Base-by-base conservation (phyloP, 1,140 invertebrate species). In the Mesaphorura yosii region DNA sequence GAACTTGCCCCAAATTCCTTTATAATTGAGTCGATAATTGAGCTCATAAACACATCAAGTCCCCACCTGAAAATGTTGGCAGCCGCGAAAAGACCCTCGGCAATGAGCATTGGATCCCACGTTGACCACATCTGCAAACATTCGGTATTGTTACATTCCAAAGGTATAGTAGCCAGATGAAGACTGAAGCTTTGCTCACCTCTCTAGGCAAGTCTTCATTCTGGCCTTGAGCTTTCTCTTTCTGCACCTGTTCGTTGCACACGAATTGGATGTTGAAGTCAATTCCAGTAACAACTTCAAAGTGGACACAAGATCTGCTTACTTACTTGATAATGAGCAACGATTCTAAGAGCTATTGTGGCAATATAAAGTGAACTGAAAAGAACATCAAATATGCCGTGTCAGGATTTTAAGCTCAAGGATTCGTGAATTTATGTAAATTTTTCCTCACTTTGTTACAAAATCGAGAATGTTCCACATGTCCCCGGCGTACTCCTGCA, bases 401-500 rank as follows among this genome's bases (percentile, higher is more conserved):
- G n/a, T n/a, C n/a, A n/a, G n/a, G n/a, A n/a, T n/a, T n/a, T n/a
- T n/a, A n/a, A n/a, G n/a, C n/a, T n/a, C n/a, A n/a, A n/a, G n/a
- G n/a, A n/a, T n/a, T n/a, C n/a, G n/a, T n/a, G n/a, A n/a, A n/a
- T n/a, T n/a, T n/a, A n/a, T n/a, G n/a, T n/a, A n/a, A n/a, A n/a
- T n/a, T n/a, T n/a, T n/a, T n/a, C n/a, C n/a, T n/a, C n/a, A n/a
- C n/a, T 97, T 98, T 19, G 93, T 98, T 48, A 95, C 87, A 70
- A 98, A 98, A 73, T 98, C 94, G 56, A 98, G 86, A 45, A 98
- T 91, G 70, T 98, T 98, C 94, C 94, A 98, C 91, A 97, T 96
- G 71, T 98, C 93, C 63, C 86, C 84, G 29, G 90, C 81, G 68
- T 98, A 98, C 67, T 96, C 91, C 64, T 89, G 82, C 22, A 95